These are phyloP conservation scores for Montipora foliosa DNA, from an alignment of 64 coral and sea anemone species.

Conservation along the genomic window DNA sequence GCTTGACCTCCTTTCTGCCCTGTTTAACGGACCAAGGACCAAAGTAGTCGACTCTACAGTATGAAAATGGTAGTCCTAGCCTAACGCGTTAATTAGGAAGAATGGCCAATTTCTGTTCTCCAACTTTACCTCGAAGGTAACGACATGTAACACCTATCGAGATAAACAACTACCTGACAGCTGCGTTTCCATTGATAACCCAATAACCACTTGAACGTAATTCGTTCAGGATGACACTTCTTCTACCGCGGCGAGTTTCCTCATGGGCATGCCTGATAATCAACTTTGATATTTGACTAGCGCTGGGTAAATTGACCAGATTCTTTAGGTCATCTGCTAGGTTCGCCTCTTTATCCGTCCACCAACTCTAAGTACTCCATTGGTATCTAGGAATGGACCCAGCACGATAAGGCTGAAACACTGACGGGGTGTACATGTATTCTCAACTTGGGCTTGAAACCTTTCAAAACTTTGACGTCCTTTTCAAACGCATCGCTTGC, in stretches of 20 bases:
- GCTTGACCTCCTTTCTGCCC: no score
- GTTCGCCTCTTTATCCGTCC: constrained; percentile 52
- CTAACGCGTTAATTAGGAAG: constrained; percentile 7
- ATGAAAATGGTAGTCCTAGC: constrained; percentile 40
- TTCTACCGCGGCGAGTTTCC: constrained; percentile 41
- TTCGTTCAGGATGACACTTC: constrained; percentile 53
- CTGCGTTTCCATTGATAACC: constrained; percentile 61
- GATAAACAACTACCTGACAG: constrained; percentile 21
- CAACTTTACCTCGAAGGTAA: constrained; percentile 17
- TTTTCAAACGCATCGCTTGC: constrained; percentile 19
- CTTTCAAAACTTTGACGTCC: constrained; percentile 27
- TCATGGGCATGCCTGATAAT: constrained; percentile 14
- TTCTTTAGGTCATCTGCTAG: neutral
- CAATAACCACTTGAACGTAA: constrained; percentile 40
- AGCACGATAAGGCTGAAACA: constrained; percentile 13
- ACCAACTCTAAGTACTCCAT: neutral
- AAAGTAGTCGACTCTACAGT: constrained; percentile 1
- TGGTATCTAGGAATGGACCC: constrained; percentile 60
- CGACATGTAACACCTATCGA: constrained; percentile 54
- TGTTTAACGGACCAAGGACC: no score
- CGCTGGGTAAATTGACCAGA: neutral
- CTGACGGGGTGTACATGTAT: neutral
- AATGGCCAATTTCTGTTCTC: constrained; percentile 63
- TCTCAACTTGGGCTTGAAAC: neutral
- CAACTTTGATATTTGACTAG: no score